Evolutionary conservation across 2,888 invertebrate genomes (phyloP), one percentile per base, ranked within the genome.

Genomic region (Prenolepis imparis): DNA sequence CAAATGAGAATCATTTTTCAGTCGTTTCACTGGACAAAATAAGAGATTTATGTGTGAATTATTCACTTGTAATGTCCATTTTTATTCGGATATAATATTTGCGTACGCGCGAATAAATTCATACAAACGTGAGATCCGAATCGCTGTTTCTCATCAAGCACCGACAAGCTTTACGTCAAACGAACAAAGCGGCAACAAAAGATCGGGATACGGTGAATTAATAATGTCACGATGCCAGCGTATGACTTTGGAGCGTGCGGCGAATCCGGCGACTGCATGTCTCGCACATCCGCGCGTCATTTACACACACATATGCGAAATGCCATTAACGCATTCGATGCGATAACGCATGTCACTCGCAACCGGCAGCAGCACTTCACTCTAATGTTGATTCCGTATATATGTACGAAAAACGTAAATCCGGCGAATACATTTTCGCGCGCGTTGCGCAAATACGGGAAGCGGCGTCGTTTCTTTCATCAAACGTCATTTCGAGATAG

Each of bases 331-430:
- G 73, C 67, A 61, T 78, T 74, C 55, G 39, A 52, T 52, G 41
- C 82, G 85, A 82, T 73, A 86, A 82, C 85, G 63, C 63, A 28
- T 72, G 85, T 83, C 85, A 85, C 36, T 75, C 41, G 70, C 86
- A 85, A 85, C 75, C 64, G 83, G 83, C 75, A 83, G 85, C 75
- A 75, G 61, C 83, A 80, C 84, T 83, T 75, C 64, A 41, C 85
- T 61, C 85, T 61, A 70, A 75, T 83, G 80, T 81, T 75, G 85
- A 85, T 61, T 85, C 86, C 39, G 44, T n/a, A 1, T 12, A 66
- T 36, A 24, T 11, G 28, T 28, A 63, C 39, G 64, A 82, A 84
- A 84, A 83, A 77, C 44, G 68, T 61, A 52, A 39, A 36, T 32
- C 12, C 64, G 36, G 61, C 24, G 67, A 59, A 61, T 41, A 12